A percentile compares a stretch with the other conserved stretches of the same genome.
Evolutionary conservation across 2,797 vertebrate genomes (phyloP).

Genomic region (Megalops cyprinoides): DNA sequence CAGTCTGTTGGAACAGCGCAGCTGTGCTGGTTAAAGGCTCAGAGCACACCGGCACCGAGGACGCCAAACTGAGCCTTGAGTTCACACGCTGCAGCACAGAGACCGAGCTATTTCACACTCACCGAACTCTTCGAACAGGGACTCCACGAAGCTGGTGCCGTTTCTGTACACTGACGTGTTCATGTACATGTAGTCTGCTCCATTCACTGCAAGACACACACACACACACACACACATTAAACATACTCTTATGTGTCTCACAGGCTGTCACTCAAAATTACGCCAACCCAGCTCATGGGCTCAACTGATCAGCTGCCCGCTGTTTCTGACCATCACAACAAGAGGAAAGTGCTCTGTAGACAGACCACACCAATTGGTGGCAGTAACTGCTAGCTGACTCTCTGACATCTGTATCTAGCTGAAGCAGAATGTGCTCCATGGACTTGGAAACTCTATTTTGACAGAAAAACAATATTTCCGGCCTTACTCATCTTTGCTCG

Average conservation of each 20-base stretch:
- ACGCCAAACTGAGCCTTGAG: not conserved
- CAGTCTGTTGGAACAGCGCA: conserved; percentile 77
- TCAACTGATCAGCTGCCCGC: conserved; percentile 19
- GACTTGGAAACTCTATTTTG: too few species aligned
- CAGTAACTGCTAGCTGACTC: too few species aligned
- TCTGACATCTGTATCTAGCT: too few species aligned
- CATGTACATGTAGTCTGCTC: conserved; percentile 88
- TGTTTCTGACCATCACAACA: too few species aligned
- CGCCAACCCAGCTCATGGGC: not conserved
- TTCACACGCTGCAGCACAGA: not conserved
- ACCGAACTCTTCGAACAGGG: conserved; percentile 97
- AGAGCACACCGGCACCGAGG: too few species aligned
- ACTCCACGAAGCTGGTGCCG: conserved; percentile 97
- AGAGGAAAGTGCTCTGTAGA: too few species aligned
- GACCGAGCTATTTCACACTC: conserved; percentile 44
- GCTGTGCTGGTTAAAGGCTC: not conserved
- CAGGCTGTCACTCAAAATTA: not conserved
- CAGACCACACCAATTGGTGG: too few species aligned
- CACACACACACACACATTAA: conserved; percentile 19
- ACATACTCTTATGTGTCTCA: not conserved
- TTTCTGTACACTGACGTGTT: conserved; percentile 91
- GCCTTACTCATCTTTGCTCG: too few species aligned
- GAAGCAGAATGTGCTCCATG: too few species aligned
- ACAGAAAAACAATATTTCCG: too few species aligned
- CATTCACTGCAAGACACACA: conserved; percentile 74